Conservation (phyloP, 2,888 invertebrate genomes). For the Epirrhoe alternata region DNA sequence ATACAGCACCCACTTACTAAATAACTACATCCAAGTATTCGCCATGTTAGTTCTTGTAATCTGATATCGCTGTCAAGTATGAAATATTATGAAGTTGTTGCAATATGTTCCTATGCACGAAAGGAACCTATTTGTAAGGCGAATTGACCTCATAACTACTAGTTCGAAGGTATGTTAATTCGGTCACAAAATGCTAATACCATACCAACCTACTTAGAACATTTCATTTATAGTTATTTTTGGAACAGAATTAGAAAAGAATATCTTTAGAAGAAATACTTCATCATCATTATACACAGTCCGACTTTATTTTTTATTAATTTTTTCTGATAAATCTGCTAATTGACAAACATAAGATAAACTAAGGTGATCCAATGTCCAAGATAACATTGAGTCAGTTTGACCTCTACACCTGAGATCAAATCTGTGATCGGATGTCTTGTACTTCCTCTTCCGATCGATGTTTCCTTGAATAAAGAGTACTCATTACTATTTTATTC, state of each 20-base stretch:
- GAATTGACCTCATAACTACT: background rate
- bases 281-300: too few species aligned
- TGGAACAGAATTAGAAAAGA: too few species aligned
- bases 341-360: background rate
- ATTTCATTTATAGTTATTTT: too few species aligned
- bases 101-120: background rate
- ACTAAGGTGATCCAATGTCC: background rate
- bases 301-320: background rate
- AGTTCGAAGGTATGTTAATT: background rate
- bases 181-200: background rate
- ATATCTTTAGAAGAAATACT: too few species aligned
- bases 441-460: constrained; percentile 3
- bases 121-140: background rate
- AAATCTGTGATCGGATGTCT: constrained; percentile 9
- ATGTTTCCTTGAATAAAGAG: background rate
- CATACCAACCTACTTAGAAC: background rate
- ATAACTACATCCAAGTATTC: background rate
- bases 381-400: constrained; percentile 18
- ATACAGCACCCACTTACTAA: too few species aligned
- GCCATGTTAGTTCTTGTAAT: constrained; percentile 2
- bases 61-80: constrained; percentile 12
- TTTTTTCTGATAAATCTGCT: background rate
- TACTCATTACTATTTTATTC: too few species aligned
- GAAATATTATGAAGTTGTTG: constrained; percentile 2
- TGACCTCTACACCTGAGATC: constrained; percentile 25